These are phyloP conservation scores for Thunnus thynnus DNA, from an alignment of 2,113 vertebrate genomes.

Conservation along the genomic window DNA sequence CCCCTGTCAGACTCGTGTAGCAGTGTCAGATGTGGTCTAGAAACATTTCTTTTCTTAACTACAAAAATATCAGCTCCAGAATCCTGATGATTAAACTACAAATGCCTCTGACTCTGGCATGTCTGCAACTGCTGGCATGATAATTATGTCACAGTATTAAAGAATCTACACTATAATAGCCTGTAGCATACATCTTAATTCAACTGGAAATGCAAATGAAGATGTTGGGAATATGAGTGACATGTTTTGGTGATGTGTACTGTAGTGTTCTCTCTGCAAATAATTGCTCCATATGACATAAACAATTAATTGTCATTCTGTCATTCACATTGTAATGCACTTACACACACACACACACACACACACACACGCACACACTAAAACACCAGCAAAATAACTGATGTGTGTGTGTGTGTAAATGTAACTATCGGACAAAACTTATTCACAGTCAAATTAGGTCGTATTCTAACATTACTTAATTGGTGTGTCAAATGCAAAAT, in stretches of 20 bases:
- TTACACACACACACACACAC: too few relatives aligned
- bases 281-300: background rate
- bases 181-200: background rate
- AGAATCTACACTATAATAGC: constrained; percentile 1
- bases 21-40: constrained; percentile 16
- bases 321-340: background rate
- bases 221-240: background rate
- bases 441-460: background rate
- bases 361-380: background rate
- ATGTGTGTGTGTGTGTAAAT: background rate
- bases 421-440: background rate
- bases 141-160: constrained; percentile 19
- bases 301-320: background rate
- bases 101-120: constrained; percentile 9
- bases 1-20: background rate
- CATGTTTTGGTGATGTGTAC: background rate
- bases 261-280: background rate
- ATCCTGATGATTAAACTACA: constrained; percentile 33
- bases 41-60: constrained; percentile 35
- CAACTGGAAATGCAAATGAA: background rate
- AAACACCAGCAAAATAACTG: background rate
- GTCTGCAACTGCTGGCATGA: constrained; percentile 13
- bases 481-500: too few relatives aligned
- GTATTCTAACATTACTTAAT: too few relatives aligned
- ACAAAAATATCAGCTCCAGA: constrained; percentile 21